Base-by-base conservation (phyloP, 2,113 vertebrate genomes). In the Bagarius yarrelli region DNA sequence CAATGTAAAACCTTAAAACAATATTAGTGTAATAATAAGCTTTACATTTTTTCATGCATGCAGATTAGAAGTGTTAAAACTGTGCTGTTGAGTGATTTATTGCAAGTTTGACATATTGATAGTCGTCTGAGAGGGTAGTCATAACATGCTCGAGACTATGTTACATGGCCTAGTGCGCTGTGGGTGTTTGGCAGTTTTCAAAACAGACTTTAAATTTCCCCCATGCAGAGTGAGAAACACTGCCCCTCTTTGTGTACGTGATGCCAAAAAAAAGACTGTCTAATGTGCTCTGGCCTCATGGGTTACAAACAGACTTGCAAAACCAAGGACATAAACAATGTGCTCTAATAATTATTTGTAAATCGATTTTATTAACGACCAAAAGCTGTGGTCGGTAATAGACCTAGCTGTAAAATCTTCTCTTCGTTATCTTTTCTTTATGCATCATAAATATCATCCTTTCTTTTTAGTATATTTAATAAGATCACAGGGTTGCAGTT, bases 51-150 rank as follows among this genome's bases (percentile, higher is more conserved):
- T 59, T 25, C 53, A 56, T 76, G 60, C 81, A 52, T 59, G 36
- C 40, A 76, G 47, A 52, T 77, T 70, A 76, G 57, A 59, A 77
- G 81, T 76, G 81, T 77, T 77, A 53, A 77, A 82, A 76, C 63
- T 69, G 32, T 27, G 55, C 55, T 25, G 81, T 30, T 77, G 81
- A 82, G 40, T 76, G 74, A 82, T 82, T 82, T 82, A 64, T 82
- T 82, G 73, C 30, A 77, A 55, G 73, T 77, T 59, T 82, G 63
- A 82, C 81, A 69, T 76, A 76, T 70, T 76, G 81, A 77, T 82
- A 69, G 72, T 69, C 53, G 73, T 82, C 73, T 82, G 73, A 77
- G 64, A 76, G 55, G 47, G 73, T 70, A 82, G 81, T 76, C 80
- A 81, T 81, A 81, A 81, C 73, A 81, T 70, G 74, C 81, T 82